Percentiles rank a stretch among this genome's conserved stretches.
phyloP scores from a whole-genome alignment of 2,888 invertebrate genomes.

The Xylocampa areola region DNA sequence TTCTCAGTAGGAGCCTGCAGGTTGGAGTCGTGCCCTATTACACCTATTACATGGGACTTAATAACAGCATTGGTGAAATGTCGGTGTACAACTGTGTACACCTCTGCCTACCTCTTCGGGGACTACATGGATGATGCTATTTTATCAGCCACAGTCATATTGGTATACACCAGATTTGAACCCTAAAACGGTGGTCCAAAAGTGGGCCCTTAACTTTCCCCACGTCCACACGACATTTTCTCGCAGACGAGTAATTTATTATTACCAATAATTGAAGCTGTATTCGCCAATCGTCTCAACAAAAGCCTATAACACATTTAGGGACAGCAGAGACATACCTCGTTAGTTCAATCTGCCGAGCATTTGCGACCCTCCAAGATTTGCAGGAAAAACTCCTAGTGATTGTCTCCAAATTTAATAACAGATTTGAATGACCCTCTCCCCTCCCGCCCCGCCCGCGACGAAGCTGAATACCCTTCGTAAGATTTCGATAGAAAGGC shows the following conservation, averaged over 20 bases:
- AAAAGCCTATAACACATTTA: constrained; percentile 21
- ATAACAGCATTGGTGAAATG: too few species aligned
- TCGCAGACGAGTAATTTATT: background rate
- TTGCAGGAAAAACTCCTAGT: constrained; percentile 61
- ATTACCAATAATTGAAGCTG: constrained; percentile 11
- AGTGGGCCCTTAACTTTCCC: too few species aligned
- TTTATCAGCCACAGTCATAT: too few species aligned
- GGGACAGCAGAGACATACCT: constrained; percentile 27
- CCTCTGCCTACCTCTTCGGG: too few species aligned
- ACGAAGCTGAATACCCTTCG: constrained; percentile 35
- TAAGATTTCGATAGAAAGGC: constrained; percentile 41
- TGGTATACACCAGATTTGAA: too few species aligned
- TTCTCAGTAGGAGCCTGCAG: too few species aligned
- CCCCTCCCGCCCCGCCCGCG: constrained; percentile 19
- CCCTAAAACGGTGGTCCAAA: too few species aligned
- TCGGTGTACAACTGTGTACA: too few species aligned
- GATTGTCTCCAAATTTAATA: constrained; percentile 85
- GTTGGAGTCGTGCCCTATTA: too few species aligned
- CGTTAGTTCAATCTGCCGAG: constrained; percentile 57
- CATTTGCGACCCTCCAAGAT: constrained; percentile 54
- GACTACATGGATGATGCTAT: too few species aligned
- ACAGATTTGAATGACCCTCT: constrained; percentile 79
- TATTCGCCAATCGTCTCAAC: constrained; percentile 21
- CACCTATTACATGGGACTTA: too few species aligned
- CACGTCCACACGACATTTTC: too few species aligned